Evolutionary conservation across 2,888 invertebrate genomes (phyloP), one percentile per base, ranked within the genome.

Genomic region (Athalia rosae): DNA sequence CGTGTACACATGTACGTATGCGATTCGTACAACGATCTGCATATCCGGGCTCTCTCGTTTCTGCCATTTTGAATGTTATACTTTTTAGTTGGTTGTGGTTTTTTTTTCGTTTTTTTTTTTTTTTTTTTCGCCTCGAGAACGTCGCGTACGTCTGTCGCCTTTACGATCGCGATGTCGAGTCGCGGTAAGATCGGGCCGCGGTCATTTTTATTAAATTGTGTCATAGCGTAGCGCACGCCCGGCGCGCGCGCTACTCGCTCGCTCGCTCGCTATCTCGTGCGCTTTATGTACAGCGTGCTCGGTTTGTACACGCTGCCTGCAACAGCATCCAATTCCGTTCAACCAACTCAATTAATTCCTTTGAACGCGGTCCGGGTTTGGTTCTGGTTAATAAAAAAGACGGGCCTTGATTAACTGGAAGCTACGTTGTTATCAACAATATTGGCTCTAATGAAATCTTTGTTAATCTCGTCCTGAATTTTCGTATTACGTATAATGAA

Each of bases 281-380:
- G 28, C 28, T 28, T n/a, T n/a, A n/a, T n/a, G n/a, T n/a, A n/a
- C n/a, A n/a, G n/a, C n/a, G n/a, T n/a, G n/a, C n/a, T n/a, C n/a
- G n/a, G n/a, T n/a, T n/a, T n/a, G 85, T 87, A 87, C 87, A 83
- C 85, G 86, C 85, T 89, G 89, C 88, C 88, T 28, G 28, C 28
- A 28, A 28, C 28, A 28, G 28, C 28, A 89, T 89, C 87, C 87
- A 89, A 89, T 89, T 89, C 89, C 85, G 86, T 84, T 83, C 82
- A 86, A 83, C 89, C 88, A 89, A 89, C 84, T 89, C 88, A 89
- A 89, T 89, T 89, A 89, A 89, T 89, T 89, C 87, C 83, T 85
- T 86, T 74, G 61, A 74, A 74, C 74, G 74, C 50, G 74, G 62
- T 15, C 43, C 74, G 53, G 74, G 74, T 50, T 61, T 59, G 74